Conservation (phyloP, 2,113 vertebrate species). For the Sciurus niger region DNA sequence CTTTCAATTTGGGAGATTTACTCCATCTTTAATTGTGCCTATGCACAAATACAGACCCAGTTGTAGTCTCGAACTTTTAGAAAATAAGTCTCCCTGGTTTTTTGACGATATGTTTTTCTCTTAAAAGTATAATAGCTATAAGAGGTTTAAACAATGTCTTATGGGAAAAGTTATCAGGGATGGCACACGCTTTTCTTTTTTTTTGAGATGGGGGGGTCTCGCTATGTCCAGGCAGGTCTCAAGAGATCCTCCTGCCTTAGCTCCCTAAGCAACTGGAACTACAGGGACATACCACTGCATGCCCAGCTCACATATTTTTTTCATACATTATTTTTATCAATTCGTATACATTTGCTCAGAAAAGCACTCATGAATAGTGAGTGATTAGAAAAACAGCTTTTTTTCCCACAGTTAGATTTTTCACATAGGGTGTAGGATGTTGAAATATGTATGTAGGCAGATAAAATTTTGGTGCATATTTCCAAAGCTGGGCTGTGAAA, state of each 20-base stretch:
- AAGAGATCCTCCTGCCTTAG: background rate
- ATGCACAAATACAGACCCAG: background rate
- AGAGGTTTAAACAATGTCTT: background rate
- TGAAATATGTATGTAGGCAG: conserved; percentile 75
- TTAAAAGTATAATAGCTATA: background rate
- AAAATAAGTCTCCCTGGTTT: background rate
- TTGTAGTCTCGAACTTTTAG: background rate
- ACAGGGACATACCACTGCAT: background rate
- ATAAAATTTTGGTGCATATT: conserved; percentile 55
- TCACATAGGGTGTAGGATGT: conserved; percentile 62
- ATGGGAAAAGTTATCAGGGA: conserved; percentile 24
- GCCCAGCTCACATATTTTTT: background rate
- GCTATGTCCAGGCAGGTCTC: background rate
- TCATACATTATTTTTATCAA: background rate
- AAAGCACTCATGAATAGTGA: conserved; percentile 50
- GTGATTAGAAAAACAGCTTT: background rate
- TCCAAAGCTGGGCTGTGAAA: conserved; percentile 45
- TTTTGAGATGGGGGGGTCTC: background rate
- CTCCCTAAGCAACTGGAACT: background rate
- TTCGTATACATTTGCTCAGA: background rate
- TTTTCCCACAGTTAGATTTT: background rate
- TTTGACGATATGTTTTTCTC: background rate
- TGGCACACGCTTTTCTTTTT: background rate
- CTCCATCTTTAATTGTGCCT: background rate
- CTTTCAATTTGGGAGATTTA: background rate